A percentile compares a stretch with the other conserved stretches of the same genome.
These are phyloP conservation scores for Teleogryllus oceanicus DNA, from an alignment of 2,888 invertebrate species.

Conservation along the genomic window DNA sequence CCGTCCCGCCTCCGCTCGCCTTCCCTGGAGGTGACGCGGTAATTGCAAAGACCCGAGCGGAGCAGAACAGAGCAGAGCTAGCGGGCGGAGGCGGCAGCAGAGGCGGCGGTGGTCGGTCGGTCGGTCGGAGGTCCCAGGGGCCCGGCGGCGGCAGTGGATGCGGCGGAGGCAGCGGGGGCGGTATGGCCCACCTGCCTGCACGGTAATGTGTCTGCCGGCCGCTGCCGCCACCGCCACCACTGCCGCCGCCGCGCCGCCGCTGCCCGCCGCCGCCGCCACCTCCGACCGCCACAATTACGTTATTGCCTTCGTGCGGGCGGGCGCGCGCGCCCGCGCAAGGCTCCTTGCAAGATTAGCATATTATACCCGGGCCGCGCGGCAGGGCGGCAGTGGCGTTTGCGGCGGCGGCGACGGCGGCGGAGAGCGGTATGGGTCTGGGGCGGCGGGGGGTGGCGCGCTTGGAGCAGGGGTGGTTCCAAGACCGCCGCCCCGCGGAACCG, in stretches of 20 bases:
- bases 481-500: background rate
- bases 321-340: background rate
- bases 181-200: background rate
- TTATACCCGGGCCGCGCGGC: conserved; percentile 26
- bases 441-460: background rate
- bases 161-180: background rate
- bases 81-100: background rate
- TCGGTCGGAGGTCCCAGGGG: background rate
- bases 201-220: background rate
- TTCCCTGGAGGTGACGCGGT: conserved; percentile 10
- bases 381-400: background rate
- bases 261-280: background rate
- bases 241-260: background rate
- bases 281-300: conserved; percentile 18
- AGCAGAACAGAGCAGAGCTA: background rate
- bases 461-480: background rate
- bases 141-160: background rate
- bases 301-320: conserved; percentile 18
- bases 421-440: background rate
- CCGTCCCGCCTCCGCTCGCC: background rate
- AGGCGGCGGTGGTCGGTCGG: background rate
- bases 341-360: conserved; percentile 32
- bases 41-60: conserved; percentile 10
- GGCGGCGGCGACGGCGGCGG: background rate
- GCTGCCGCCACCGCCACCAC: background rate